These are phyloP conservation scores for Habrosyne pyritoides DNA, from an alignment of 2,888 invertebrate genomes.

Conservation along the genomic window DNA sequence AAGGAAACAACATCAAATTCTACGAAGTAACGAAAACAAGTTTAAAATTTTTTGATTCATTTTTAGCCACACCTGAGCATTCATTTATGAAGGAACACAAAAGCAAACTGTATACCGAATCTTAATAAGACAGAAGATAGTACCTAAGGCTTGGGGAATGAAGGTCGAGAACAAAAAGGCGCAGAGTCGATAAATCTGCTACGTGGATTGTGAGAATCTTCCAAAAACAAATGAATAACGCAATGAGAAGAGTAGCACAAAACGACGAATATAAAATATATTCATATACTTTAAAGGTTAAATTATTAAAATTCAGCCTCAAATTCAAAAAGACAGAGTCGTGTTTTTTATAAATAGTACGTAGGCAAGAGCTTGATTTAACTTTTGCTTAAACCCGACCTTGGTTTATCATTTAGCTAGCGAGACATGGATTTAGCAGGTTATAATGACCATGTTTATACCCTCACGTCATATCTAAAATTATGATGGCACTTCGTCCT, in stretches of 20 bases:
- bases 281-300: not conserved
- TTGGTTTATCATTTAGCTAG: not conserved
- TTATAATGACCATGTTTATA: not conserved
- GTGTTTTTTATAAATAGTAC: no score
- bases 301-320: not conserved
- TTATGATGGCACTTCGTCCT: not conserved
- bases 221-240: not conserved
- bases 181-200: not conserved
- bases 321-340: not conserved
- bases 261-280: not conserved
- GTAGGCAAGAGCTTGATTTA: no score
- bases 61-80: not conserved
- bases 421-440: not conserved
- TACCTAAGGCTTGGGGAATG: not conserved
- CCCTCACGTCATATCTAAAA: not conserved
- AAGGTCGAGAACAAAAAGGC: not conserved
- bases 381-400: not conserved
- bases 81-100: not conserved
- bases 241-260: not conserved
- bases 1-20: constrained; percentile 1
- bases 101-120: not conserved
- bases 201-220: no score
- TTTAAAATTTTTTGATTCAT: not conserved
- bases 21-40: not conserved
- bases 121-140: not conserved